Evolutionary conservation across 2,797 vertebrate species (phyloP).

Genomic region (Amazonetta brasiliensis): DNA sequence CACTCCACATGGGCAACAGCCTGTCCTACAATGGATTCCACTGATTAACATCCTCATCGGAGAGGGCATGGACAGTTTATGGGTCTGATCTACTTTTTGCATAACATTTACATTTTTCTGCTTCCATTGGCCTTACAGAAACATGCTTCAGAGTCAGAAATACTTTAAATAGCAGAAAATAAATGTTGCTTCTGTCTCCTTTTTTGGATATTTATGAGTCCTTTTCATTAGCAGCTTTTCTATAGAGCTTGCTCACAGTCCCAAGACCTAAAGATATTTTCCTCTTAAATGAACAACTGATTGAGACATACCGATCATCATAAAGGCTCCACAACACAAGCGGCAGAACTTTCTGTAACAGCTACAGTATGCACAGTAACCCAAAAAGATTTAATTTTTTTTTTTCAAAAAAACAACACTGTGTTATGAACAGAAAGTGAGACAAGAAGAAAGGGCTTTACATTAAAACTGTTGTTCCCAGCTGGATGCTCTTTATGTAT

Average conservation of each 20-base stretch:
- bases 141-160: neutral
- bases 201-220: slow-evolving; percentile 1
- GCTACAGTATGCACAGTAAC: neutral
- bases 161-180: slow-evolving; percentile 27
- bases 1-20: neutral
- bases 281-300: neutral
- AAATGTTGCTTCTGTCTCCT: neutral
- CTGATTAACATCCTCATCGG: neutral
- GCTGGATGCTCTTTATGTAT: neutral
- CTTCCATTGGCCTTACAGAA: neutral
- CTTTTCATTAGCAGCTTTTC: neutral
- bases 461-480: neutral
- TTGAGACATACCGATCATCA: neutral
- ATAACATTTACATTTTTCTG: slow-evolving; percentile 50
- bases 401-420: neutral
- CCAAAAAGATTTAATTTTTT: neutral
- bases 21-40: neutral
- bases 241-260: neutral
- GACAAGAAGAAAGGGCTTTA: neutral
- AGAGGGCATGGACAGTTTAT: neutral
- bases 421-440: neutral
- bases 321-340: neutral
- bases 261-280: neutral
- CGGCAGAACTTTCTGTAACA: neutral
- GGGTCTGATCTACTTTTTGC: neutral